Evolutionary conservation across 2,888 invertebrate species (phyloP).

Genomic region (Nephrotoma guestfalica): DNA sequence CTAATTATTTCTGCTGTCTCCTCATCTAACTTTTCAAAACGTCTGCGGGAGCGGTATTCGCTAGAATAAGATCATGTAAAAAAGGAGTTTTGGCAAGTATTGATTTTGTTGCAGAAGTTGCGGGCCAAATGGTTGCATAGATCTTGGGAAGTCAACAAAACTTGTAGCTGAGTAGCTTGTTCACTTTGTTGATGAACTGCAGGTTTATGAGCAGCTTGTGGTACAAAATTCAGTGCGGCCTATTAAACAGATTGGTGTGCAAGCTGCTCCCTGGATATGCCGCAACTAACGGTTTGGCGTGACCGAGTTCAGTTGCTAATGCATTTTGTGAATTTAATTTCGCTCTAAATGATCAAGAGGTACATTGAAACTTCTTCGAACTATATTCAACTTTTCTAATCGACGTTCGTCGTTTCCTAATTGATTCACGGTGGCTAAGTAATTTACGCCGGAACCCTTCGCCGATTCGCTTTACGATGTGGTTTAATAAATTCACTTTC

Average conservation of each 20-base stretch:
- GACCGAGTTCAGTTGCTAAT: not conserved
- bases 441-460: constrained; percentile 67
- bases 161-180: no score
- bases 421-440: constrained; percentile 63
- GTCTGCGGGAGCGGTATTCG: constrained; percentile 24
- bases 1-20: constrained; percentile 14
- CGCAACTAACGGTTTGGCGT: not conserved
- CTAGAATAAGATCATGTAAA: constrained; percentile 43
- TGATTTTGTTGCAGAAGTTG: not conserved
- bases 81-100: constrained; percentile 13
- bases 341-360: not conserved
- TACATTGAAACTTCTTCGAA: not conserved
- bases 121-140: not conserved
- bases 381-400: constrained; percentile 12
- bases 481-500: constrained; percentile 82
- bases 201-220: no score
- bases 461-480: constrained; percentile 73
- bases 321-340: not conserved
- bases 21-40: constrained; percentile 13
- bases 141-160: no score
- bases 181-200: no score
- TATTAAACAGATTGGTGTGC: no score
- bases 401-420: constrained; percentile 53
- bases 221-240: no score
- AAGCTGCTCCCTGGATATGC: not conserved